A percentile compares a stretch with the other conserved stretches of the same genome.
These are phyloP conservation scores for Coilia nasus DNA, from an alignment of 2,797 vertebrate species.

Conservation along the genomic window DNA sequence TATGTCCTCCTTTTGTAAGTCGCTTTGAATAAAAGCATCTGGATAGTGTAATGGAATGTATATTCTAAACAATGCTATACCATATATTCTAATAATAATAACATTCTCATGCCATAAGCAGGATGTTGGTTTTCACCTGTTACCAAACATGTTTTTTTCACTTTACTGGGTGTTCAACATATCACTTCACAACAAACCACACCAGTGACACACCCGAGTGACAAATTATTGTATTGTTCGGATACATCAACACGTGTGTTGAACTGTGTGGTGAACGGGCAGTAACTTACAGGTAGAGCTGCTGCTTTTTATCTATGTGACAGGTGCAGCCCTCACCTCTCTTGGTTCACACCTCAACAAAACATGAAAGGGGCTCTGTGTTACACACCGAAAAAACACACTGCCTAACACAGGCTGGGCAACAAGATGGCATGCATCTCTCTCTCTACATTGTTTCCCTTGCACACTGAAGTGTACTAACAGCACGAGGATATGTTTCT, in stretches of 20 bases:
- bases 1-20: no score
- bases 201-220: background rate
- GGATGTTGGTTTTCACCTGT: no score
- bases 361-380: background rate
- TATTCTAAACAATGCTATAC: no score
- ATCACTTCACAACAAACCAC: background rate
- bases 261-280: background rate
- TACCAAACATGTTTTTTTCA: no score
- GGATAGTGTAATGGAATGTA: no score
- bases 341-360: constrained; percentile 3
- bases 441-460: background rate
- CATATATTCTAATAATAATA: no score
- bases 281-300: background rate
- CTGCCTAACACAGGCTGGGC: background rate
- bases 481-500: no score
- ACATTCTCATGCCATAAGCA: no score
- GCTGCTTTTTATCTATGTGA: constrained; percentile 26
- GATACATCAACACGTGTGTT: background rate
- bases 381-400: background rate
- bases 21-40: no score
- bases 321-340: constrained; percentile 31
- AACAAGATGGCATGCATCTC: background rate
- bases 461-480: background rate
- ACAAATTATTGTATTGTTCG: background rate
- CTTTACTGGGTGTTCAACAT: background rate